A percentile compares a stretch with the other conserved stretches of the same genome.
Evolutionary conservation across 2,797 vertebrate genomes (phyloP).

Genomic region (Anableps anableps): DNA sequence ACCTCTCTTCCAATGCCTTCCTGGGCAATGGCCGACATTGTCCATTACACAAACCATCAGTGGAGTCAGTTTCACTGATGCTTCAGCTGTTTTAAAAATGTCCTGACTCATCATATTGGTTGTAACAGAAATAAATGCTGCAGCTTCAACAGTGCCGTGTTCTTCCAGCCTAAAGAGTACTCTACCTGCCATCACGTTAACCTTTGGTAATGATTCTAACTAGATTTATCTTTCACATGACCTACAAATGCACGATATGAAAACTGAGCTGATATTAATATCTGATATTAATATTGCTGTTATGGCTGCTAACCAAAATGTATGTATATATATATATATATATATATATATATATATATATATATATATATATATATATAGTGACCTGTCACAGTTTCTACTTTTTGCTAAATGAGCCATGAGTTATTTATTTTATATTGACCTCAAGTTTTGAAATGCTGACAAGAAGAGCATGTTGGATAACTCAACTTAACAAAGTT

Average conservation of each 20-base stretch:
- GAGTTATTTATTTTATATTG: background rate
- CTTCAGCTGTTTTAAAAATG: background rate
- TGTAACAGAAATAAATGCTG: background rate
- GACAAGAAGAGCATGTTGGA: conserved; percentile 13
- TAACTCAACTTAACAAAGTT: conserved; percentile 5
- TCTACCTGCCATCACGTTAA: background rate
- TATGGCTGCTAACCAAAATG: background rate
- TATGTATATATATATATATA: too few relatives aligned
- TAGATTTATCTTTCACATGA: too few relatives aligned
- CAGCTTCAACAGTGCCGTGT: background rate
- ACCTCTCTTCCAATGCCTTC: background rate
- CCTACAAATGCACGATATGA: too few relatives aligned
- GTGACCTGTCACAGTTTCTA: background rate
- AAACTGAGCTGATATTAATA: background rate
- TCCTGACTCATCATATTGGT: background rate
- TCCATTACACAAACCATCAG: background rate
- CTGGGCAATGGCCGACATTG: background rate
- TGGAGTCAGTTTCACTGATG: background rate
- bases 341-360: too few relatives aligned
- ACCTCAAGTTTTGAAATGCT: background rate
- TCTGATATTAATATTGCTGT: background rate
- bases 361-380: too few relatives aligned
- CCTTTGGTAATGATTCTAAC: background rate
- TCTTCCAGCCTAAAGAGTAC: background rate
- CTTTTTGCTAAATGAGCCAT: background rate